These are phyloP conservation scores for Amorpha juglandis DNA, from an alignment of 2,888 invertebrate genomes.

Conservation along the genomic window DNA sequence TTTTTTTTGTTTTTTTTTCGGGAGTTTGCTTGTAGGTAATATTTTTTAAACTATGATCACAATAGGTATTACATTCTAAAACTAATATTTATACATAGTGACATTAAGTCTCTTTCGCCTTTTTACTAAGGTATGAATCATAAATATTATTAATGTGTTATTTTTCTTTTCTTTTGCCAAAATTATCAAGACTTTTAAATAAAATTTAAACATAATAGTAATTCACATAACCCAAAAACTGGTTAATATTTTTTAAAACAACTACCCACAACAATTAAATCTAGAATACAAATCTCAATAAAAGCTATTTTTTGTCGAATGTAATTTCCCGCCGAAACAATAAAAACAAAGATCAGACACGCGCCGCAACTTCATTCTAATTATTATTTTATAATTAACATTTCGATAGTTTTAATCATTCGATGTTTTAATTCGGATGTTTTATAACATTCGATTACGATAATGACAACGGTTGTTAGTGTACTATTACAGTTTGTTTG, in stretches of 20 bases:
- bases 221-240: not conserved
- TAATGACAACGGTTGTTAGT: not conserved
- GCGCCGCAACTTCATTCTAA: not conserved
- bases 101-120: no score
- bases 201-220: not conserved
- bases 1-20: no score
- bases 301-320: not conserved
- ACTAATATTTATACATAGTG: no score
- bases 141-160: no score
- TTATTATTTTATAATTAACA: constrained; percentile 1
- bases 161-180: no score
- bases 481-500: not conserved
- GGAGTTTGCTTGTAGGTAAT: no score
- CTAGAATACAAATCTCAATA: not conserved
- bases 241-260: not conserved
- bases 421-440: not conserved
- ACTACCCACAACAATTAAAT: not conserved
- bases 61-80: no score
- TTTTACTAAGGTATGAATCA: no score
- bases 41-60: no score
- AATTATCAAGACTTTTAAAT: no score
- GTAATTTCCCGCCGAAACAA: not conserved
- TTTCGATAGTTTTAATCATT: not conserved
- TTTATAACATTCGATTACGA: not conserved
- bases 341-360: not conserved